phyloP scores from a whole-genome alignment of 2,113 vertebrate genomes.

The Neotragus moschatus region DNA sequence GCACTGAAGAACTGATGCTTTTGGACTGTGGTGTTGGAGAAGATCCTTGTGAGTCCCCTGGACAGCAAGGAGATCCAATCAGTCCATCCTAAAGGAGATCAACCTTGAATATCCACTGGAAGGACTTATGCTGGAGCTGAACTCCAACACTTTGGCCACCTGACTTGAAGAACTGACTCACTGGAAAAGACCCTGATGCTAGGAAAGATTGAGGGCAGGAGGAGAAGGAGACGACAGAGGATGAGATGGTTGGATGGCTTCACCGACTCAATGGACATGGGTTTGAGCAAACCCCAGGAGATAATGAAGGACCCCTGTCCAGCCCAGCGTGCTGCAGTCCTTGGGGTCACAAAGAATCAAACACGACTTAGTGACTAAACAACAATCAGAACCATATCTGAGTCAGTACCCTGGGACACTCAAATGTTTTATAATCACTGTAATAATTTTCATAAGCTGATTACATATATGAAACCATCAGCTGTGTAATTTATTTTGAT shows the following conservation, averaged over 20 bases:
- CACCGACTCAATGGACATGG: accelerated
- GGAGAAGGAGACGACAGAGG: not conserved
- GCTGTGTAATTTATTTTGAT: not conserved
- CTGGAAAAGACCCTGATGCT: not conserved
- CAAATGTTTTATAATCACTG: not conserved
- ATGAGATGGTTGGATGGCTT: not conserved
- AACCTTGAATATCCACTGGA: not conserved
- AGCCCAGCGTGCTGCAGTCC: not conserved
- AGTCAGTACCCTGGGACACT: not conserved
- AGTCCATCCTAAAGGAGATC: not conserved
- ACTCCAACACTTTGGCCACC: not conserved
- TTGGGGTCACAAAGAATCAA: not conserved
- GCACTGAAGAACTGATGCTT: not conserved
- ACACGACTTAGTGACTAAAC: not conserved
- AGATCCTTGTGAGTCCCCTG: not conserved
- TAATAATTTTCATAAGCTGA: not conserved
- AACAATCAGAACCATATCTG: not conserved
- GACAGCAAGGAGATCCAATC: not conserved
- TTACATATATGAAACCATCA: not conserved
- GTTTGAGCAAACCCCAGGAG: not conserved
- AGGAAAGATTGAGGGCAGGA: not conserved
- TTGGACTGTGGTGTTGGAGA: not conserved
- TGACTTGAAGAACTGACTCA: not conserved
- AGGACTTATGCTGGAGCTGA: not conserved
- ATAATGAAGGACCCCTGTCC: not conserved